Evolutionary conservation across 2,113 vertebrate genomes (phyloP).

Genomic region (Saccopteryx bilineata): DNA sequence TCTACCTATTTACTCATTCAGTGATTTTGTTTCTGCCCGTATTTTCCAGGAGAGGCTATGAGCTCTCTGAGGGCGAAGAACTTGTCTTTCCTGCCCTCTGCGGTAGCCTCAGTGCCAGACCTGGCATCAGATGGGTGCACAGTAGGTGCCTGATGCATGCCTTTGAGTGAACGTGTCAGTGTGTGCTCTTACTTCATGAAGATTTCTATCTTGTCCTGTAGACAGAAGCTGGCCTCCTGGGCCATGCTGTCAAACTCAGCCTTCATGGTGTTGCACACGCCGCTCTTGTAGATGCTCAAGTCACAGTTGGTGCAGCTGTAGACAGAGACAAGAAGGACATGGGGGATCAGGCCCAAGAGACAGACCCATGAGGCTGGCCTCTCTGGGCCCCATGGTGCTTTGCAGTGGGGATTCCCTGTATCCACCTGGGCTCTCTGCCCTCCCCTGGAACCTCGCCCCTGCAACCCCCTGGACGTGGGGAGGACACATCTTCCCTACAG

Average conservation of each 20-base stretch:
- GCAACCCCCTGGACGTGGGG: neutral
- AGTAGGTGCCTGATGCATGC: neutral
- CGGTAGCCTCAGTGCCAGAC: neutral
- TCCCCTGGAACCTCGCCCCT: neutral
- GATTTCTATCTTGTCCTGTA: conserved; percentile 86
- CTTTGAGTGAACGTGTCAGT: rapidly evolving
- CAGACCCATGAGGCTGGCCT: neutral
- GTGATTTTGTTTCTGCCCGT: neutral
- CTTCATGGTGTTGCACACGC: conserved; percentile 74
- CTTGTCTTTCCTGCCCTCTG: neutral
- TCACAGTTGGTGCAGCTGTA: conserved; percentile 62
- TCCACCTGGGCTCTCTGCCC: neutral
- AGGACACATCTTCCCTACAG: neutral
- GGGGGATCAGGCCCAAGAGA: neutral
- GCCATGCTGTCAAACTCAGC: conserved; percentile 83
- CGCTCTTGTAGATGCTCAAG: conserved; percentile 82
- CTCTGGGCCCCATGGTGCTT: neutral
- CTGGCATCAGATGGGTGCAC: neutral
- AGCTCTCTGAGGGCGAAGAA: neutral
- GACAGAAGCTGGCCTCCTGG: conserved; percentile 83
- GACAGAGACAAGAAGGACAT: neutral
- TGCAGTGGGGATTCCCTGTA: neutral
- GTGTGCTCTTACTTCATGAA: conserved; percentile 84
- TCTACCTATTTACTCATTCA: neutral
- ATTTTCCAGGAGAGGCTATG: neutral